Base-by-base conservation (phyloP, 2,888 invertebrate genomes). In the Ditylenchus weischeri region DNA sequence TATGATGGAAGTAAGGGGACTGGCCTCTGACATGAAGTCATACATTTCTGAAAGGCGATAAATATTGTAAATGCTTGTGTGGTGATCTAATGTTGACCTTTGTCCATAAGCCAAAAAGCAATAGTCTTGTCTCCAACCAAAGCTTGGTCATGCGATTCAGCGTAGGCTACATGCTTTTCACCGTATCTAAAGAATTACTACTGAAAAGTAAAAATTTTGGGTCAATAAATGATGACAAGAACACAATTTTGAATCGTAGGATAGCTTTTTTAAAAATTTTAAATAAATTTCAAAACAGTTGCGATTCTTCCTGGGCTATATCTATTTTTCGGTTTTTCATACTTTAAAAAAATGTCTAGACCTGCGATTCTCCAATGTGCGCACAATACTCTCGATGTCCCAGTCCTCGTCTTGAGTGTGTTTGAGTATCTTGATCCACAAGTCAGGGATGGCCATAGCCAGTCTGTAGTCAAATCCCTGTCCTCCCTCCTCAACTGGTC, bases 381-480 rank as follows among this genome's bases (percentile, higher is more conserved):
- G 92, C 1, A 92, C 89, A 68, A 99, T 89, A 79, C 93, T 88
- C 0, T 89, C 90, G 78, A 98, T 88, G 82, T 91, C 88, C 98
- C 98, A 99, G 77, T 93, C 89, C 76, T 98, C 96, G 84, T 98
- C 96, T 59, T 87, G 86, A 47, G 75, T 68, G 65, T 86, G 84
- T 76, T 87, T 87, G 72, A 87, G 78, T 57, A 84, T 71, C 83
- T 87, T 86, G 81, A 99, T 99, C 98, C 98, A 99, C 86, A 91
- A 93, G 85, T 99, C 98, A 0, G 98, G 98, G 78, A 99, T 91
- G 36, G 96, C 93, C 98, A 99, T 99, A 21, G 90, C 94, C 64
- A 99, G 88, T n/a, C 96, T 89, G 68, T 80, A 87, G 84, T 99
- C 96, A 85, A 99, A 99, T 8, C 98, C 98, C 70, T 89, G 87